These are phyloP conservation scores for Acanthaster planci DNA, from an alignment of 35 echinoderm and acorn worm species.

Conservation along the genomic window DNA sequence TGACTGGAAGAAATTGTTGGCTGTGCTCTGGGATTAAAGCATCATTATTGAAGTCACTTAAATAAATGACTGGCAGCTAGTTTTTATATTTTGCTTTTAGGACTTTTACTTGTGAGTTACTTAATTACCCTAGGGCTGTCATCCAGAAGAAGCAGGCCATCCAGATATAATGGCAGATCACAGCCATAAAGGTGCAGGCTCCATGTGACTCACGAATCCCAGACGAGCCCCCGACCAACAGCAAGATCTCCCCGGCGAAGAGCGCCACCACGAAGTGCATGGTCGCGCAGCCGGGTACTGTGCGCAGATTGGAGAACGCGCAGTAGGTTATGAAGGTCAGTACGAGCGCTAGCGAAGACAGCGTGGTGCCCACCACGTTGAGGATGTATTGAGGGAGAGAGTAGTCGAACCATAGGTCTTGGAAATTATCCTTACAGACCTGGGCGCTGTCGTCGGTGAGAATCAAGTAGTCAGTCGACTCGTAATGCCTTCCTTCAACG, in stretches of 20 bases:
- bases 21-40: no score
- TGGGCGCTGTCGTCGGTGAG: conserved; percentile 1
- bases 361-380: conserved; percentile 19
- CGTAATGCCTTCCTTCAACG: not conserved
- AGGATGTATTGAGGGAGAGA: not conserved
- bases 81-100: no score
- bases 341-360: conserved; percentile 50
- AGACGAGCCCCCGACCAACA: conserved; percentile 9
- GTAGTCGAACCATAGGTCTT: conserved; percentile 7
- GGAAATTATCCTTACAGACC: conserved; percentile 17
- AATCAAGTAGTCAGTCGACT: conserved; percentile 4
- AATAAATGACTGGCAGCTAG: no score
- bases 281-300: conserved; percentile 36
- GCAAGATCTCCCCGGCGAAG: conserved; percentile 45
- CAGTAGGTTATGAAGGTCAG: conserved; percentile 61
- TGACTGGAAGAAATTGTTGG: no score
- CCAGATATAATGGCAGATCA: conserved; percentile 59
- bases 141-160: conserved; percentile 60
- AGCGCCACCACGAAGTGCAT: conserved; percentile 57
- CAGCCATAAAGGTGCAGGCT: conserved; percentile 39
- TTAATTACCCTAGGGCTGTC: conserved; percentile 43
- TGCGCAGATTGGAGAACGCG: conserved; percentile 41
- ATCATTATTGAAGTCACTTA: no score
- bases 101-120: no score
- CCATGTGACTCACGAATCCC: not conserved